phyloP scores from a whole-genome alignment of 2,113 vertebrate species.

The Ptilorrhoa leucosticta region DNA sequence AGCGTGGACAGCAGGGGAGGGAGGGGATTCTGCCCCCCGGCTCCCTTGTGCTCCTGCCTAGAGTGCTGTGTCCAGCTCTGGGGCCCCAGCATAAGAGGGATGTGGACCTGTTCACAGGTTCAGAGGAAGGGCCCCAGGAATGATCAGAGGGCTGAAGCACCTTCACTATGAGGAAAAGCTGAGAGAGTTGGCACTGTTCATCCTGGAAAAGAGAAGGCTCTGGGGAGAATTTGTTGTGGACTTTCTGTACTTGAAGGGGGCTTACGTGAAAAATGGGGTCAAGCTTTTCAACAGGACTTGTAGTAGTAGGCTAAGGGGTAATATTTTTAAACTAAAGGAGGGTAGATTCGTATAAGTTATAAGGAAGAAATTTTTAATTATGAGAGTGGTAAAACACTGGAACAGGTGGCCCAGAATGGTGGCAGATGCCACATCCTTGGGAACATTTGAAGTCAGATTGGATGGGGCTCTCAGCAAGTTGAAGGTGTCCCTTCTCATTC shows the following conservation, averaged over 20 bases:
- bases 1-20: background rate
- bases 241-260: background rate
- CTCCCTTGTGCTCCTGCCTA: background rate
- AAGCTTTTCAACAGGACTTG: background rate
- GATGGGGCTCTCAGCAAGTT: background rate
- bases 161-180: background rate
- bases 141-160: background rate
- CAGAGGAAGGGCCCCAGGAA: background rate
- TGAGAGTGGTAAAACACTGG: background rate
- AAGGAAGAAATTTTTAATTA: background rate
- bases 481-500: background rate
- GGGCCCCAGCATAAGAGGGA: fast-evolving
- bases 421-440: background rate
- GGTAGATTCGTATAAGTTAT: background rate
- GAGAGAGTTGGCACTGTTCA: background rate
- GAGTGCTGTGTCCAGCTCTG: background rate
- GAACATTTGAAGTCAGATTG: background rate
- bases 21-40: background rate
- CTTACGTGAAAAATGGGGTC: background rate
- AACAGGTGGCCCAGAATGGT: background rate
- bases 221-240: background rate
- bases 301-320: background rate
- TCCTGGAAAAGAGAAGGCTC: background rate
- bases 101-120: background rate
- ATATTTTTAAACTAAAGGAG: background rate